Base-by-base conservation (phyloP, 2,888 invertebrate species). In the Conomelus anceps region DNA sequence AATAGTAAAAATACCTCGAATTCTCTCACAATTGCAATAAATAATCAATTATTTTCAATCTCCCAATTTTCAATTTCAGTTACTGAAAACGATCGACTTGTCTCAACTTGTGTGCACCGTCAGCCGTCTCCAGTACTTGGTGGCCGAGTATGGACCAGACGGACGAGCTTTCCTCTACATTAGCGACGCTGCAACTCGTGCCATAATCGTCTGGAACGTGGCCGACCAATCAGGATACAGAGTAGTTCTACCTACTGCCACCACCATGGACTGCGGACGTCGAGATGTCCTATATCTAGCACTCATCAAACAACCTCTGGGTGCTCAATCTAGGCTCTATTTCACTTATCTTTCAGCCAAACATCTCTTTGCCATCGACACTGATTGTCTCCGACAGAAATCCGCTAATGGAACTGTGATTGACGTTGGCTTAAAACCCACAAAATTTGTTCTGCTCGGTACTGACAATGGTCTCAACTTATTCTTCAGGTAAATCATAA, bases 161-260 rank as follows among this genome's bases (percentile, higher is more conserved):
- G 92, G 91, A 3, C 90, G 90, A 13, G 87, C 88, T 7, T 91
- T 89, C 88, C 90, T 91, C 93, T 95, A 96, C 92, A 94, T 96
- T 26, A 95, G 96, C 88, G 97, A 97, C 92, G 96, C 96, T 0
- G 95, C 95, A 0, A 95, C 95, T 84, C 94, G 96, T 9, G 94
- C 95, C n/a, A 94, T 96, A 89, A 93, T 96, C 17, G 96, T 97
- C 0, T 95, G 95, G 92, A 96, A 96, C 92, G 94, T 96, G 3
- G 94, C 95, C 11, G 94, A 94, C 3, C 94, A 94, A 90, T 94
- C 94, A 3, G 95, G 96, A 7, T 96, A 95, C 93, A 93, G 96
- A 9, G 95, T 96, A 0, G 94, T 96, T 0, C 93, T 96, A 23
- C 96, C 96, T 0, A 94, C 94, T 91, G 94, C 94, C 0, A 94